Conservation (phyloP, 2,797 vertebrate species). For the Trichosurus vulpecula region DNA sequence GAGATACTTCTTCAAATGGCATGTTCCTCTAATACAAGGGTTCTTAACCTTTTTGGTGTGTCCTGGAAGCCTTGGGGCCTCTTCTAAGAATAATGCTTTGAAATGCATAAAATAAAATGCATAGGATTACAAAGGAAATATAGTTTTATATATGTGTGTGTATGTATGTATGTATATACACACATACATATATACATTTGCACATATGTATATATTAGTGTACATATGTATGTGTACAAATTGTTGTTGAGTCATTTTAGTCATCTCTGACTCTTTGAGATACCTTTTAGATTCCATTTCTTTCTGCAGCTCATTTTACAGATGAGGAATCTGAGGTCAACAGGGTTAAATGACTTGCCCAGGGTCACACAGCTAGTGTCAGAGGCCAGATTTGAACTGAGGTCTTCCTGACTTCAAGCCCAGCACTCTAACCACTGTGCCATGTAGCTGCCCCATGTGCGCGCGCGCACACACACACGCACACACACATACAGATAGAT, state of each 20-base stretch:
- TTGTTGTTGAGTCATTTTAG: not conserved
- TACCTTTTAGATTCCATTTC: not conserved
- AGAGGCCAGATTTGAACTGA: not conserved
- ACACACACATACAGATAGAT: not conserved
- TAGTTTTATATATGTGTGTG: too few species aligned
- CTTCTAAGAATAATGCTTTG: not conserved
- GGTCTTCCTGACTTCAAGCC: not conserved
- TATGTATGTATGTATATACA: not conserved
- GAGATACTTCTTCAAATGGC: not conserved
- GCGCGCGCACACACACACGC: not conserved
- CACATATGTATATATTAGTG: not conserved
- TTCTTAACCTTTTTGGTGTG: not conserved
- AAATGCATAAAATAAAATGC: not conserved
- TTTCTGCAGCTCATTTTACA: not conserved
- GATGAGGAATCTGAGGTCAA: not conserved
- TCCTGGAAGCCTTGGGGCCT: not conserved
- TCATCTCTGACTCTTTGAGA: not conserved
- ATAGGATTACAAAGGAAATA: not conserved
- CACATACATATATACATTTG: not conserved
- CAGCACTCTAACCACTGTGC: not conserved
- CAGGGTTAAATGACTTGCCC: not conserved
- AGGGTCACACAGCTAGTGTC: not conserved
- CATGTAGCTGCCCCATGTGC: not conserved
- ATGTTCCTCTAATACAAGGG: not conserved
- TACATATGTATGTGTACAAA: not conserved